Evolutionary conservation across 2,888 invertebrate genomes (phyloP), one percentile per base, ranked within the genome.

Genomic region (Atrina japonica): DNA sequence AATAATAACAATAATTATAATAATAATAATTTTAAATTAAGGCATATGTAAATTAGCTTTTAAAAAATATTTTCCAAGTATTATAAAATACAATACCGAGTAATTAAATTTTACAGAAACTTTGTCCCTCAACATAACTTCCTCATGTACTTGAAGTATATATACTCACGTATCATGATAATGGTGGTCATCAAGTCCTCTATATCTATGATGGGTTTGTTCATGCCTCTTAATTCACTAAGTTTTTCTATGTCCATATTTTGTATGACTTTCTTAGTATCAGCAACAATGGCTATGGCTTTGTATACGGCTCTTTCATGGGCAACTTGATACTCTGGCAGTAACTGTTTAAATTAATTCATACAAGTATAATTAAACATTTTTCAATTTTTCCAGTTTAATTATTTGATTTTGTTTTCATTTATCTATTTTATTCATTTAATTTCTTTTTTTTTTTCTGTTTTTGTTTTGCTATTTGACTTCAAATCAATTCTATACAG

Each of bases 301-400:
- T 90, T 90, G 80, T 87, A 90, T 29, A 90, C 88, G 49, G 90
- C 90, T 45, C 90, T 80, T 79, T 90, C 90, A 75, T 90, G 90
- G 29, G 90, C 87, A 21, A 90, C 88, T 66, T 90, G 90, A 77
- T 90, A 90, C 73, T 90, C 90, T 27, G 90, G 90, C 23, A 90
- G 78, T 23, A 89, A 78, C 89, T 90, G 83, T 2, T 68, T 72
- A 55, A 16, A 59, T 11, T 53, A 23, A 43, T 29, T 16, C 14
- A 5, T 59, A 40, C n/a, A 3, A 1, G 11, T 29, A 14, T 6
- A 53, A n/a, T 14, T n/a, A 53, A 25, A 7, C 14, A 25, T 18
- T 49, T 49, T 11, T 11, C 11, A 49, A 16, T 49, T 9, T 49
- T 18, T 18, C 11, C 18, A n/a, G 16, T 47, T 7, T 47, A 14